Evolutionary conservation across 2,888 invertebrate species (phyloP).

Genomic region (Melinopterus prodromus): DNA sequence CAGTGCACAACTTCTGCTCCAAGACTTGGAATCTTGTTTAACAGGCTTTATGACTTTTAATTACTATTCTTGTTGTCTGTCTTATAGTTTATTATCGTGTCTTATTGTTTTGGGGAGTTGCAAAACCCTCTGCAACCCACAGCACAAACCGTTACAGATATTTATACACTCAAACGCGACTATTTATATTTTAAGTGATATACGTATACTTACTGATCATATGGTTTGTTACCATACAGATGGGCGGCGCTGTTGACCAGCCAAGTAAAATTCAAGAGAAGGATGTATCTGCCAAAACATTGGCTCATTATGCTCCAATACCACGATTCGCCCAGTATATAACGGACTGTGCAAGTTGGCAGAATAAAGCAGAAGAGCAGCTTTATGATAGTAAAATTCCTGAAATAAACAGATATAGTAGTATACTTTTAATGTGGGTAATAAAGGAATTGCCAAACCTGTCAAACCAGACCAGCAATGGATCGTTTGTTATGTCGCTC

Average conservation of each 20-base stretch:
- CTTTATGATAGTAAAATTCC: slow-evolving; percentile 75
- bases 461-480: slow-evolving; percentile 79
- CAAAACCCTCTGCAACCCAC: too few species aligned
- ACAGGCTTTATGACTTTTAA: too few species aligned
- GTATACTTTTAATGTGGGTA: too few species aligned
- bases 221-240: slow-evolving; percentile 79
- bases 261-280: slow-evolving; percentile 87
- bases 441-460: slow-evolving; percentile 63
- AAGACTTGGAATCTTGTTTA: too few species aligned
- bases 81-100: too few species aligned
- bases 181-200: too few species aligned
- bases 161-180: too few species aligned
- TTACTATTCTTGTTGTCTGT: too few species aligned
- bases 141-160: too few species aligned
- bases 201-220: slow-evolving; percentile 67
- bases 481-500: slow-evolving; percentile 80
- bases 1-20: too few species aligned
- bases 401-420: slow-evolving; percentile 65
- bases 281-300: slow-evolving; percentile 75
- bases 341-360: slow-evolving; percentile 65
- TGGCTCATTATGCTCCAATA: slow-evolving; percentile 70
- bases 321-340: slow-evolving; percentile 72
- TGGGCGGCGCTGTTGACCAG: slow-evolving; percentile 90
- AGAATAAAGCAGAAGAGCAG: slow-evolving; percentile 74
- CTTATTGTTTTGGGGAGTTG: too few species aligned